Conservation (phyloP, 1,140 invertebrate species). For the Agrypnia vestita region DNA sequence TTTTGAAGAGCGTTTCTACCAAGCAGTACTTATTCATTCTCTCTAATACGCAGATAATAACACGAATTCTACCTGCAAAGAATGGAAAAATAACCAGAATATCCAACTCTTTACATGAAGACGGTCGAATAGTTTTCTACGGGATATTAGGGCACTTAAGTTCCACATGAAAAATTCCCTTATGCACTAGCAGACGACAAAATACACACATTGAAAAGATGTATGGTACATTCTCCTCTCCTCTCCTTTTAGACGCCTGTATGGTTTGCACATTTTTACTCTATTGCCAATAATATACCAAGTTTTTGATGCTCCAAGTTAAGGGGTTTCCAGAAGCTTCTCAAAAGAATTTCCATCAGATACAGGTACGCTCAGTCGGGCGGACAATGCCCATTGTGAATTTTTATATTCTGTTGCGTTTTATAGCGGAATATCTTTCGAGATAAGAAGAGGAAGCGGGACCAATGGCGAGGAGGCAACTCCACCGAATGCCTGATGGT, state of each 20-base stretch:
- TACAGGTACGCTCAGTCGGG: conserved; percentile 46
- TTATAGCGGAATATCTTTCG: conserved; percentile 48
- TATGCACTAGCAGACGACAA: not conserved
- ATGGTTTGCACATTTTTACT: not conserved
- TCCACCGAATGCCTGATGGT: conserved; percentile 24
- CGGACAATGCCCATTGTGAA: conserved; percentile 60
- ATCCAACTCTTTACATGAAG: conserved; percentile 17
- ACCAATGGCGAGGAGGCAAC: not conserved
- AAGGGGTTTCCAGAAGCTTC: conserved; percentile 16
- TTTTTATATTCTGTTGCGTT: conserved; percentile 59
- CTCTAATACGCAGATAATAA: conserved; percentile 8
- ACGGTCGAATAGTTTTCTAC: conserved; percentile 55
- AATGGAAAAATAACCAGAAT: conserved; percentile 21
- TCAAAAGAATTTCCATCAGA: conserved; percentile 56
- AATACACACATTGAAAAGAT: not conserved
- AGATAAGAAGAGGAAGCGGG: conserved; percentile 35
- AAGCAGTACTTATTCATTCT: not conserved
- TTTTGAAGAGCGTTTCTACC: not conserved
- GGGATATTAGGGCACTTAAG: conserved; percentile 43
- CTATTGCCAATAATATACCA: not conserved
- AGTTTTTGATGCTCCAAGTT: not conserved
- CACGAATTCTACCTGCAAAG: not conserved
- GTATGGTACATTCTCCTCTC: not conserved
- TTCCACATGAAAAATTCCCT: not conserved
- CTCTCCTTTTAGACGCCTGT: not conserved